These are phyloP conservation scores for Microctonus brassicae DNA, from an alignment of 2,888 invertebrate genomes.

Conservation along the genomic window DNA sequence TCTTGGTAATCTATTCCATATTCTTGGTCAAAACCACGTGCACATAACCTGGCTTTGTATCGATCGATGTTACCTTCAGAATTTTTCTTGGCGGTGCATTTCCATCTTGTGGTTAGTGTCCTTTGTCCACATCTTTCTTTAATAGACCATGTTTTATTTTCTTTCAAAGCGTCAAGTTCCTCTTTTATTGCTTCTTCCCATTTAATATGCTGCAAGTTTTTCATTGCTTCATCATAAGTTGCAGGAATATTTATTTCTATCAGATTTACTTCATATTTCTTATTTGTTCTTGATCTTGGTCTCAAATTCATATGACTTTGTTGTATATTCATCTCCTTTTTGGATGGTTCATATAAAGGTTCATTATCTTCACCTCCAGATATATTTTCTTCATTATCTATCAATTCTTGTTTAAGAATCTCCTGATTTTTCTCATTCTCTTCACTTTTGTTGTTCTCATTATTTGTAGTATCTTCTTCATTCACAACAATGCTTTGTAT, in stretches of 20 bases:
- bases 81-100: background rate
- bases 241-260: background rate
- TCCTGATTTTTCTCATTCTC: too few relatives aligned
- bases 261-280: background rate
- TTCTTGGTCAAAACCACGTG: conserved; percentile 10
- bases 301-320: background rate
- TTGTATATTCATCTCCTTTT: background rate
- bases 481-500: background rate
- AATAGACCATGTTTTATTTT: background rate
- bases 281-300: background rate
- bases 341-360: background rate
- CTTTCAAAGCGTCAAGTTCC: background rate
- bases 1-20: conserved; percentile 6
- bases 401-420: too few relatives aligned
- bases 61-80: background rate
- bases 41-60: conserved; percentile 19
- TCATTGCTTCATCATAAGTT: conserved; percentile 32
- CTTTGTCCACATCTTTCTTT: background rate
- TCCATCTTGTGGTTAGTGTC: background rate
- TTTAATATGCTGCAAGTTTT: background rate
- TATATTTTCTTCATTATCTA: too few relatives aligned
- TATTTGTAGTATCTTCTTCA: background rate
- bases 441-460: background rate
- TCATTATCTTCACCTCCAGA: too few relatives aligned
- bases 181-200: background rate